Conservation (phyloP, 2,888 invertebrate genomes). For the Aquatica leii region DNA sequence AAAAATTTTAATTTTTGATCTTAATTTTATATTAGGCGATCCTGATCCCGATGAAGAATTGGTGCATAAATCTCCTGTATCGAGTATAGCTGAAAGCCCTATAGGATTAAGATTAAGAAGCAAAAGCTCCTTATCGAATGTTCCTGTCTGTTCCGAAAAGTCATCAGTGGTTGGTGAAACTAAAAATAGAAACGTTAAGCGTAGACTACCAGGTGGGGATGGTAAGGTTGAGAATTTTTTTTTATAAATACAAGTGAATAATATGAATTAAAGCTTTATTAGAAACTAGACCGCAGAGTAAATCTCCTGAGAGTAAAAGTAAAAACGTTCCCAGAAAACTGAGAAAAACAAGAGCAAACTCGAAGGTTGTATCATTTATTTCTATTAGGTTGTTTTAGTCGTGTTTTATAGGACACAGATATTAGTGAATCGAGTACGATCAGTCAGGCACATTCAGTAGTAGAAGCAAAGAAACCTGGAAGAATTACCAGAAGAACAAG, state of each 20-base stretch:
- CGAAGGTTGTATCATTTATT: slow-evolving; percentile 16
- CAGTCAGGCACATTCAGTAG: slow-evolving; percentile 18
- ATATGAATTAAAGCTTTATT: no score
- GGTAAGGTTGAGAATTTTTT: background rate
- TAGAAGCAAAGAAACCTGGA: slow-evolving; percentile 13
- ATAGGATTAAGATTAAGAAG: slow-evolving; percentile 37
- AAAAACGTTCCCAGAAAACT: slow-evolving; percentile 6
- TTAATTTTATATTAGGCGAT: slow-evolving; percentile 44
- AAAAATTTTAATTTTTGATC: background rate
- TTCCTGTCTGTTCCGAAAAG: background rate
- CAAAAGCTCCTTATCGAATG: slow-evolving; percentile 42
- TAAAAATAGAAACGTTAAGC: no score
- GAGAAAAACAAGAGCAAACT: slow-evolving; percentile 20
- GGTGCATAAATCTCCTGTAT: slow-evolving; percentile 47
- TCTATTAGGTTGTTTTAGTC: background rate
- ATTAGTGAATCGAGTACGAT: slow-evolving; percentile 3
- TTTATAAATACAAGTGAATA: no score
- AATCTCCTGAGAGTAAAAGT: no score
- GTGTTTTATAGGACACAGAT: slow-evolving; percentile 17
- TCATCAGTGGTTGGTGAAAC: slow-evolving; percentile 7
- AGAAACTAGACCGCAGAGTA: no score
- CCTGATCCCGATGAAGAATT: slow-evolving; percentile 53
- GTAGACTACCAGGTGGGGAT: background rate
- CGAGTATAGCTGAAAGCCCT: slow-evolving; percentile 41
- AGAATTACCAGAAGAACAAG: slow-evolving; percentile 1